A percentile compares a stretch with the other conserved stretches of the same genome.
phyloP scores from a whole-genome alignment of 2,113 vertebrate species.

The Benitochromis conjunctus region DNA sequence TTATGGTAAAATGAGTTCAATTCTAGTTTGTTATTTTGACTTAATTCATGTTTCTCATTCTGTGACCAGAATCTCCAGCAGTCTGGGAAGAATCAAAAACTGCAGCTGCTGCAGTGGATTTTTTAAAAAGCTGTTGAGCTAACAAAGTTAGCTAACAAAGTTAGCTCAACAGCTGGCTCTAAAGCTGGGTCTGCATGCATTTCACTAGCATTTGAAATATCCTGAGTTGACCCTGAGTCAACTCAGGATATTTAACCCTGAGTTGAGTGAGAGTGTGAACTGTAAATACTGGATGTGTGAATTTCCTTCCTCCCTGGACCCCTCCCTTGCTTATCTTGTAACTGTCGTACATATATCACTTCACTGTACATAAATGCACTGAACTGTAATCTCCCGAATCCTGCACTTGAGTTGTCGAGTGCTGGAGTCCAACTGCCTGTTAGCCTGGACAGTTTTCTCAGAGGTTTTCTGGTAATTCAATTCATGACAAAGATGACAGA shows the following conservation, averaged over 20 bases:
- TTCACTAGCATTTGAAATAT: not conserved
- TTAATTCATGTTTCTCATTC: not conserved
- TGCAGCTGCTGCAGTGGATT: not conserved
- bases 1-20: not conserved
- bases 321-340: not conserved
- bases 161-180: no score
- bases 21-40: not conserved
- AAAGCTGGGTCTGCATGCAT: not conserved
- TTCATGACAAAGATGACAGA: not conserved
- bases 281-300: no score
- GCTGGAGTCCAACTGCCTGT: not conserved
- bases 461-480: not conserved
- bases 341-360: not conserved
- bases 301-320: no score
- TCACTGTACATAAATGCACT: no score
- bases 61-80: not conserved
- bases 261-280: no score
- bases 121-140: not conserved
- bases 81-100: not conserved
- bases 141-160: not conserved
- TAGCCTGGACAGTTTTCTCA: not conserved
- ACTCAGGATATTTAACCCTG: not conserved
- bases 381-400: no score
- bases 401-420: no score
- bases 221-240: no score